phyloP scores from a whole-genome alignment of 2,113 vertebrate species.

The Myodes glareolus region DNA sequence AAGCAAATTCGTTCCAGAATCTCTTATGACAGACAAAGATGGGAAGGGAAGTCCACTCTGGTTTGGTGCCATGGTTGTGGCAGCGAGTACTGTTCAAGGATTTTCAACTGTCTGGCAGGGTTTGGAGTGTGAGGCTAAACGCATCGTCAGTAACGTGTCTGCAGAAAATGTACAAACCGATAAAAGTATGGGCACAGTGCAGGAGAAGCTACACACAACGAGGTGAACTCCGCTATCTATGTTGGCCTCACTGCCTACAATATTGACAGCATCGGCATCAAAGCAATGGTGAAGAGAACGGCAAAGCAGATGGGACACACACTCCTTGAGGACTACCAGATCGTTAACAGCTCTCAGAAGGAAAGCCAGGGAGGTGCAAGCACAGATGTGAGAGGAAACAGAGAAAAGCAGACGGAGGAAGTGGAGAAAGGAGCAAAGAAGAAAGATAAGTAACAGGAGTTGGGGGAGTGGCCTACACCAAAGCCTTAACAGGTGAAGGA shows the following conservation, averaged over 20 bases:
- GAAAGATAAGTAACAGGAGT: constrained; percentile 78
- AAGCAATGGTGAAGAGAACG: constrained; percentile 95
- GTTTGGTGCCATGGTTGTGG: constrained; percentile 97
- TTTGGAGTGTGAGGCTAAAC: constrained; percentile 94
- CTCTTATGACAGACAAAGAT: constrained; percentile 95
- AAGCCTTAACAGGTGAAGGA: constrained; percentile 60
- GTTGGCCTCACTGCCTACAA: constrained; percentile 95
- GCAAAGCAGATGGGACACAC: constrained; percentile 93
- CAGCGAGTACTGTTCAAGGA: constrained; percentile 97
- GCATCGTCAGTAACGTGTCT: constrained; percentile 94
- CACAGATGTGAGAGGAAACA: constrained; percentile 40
- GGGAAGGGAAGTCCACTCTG: constrained; percentile 94
- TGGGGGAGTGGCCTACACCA: background rate
- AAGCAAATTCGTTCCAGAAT: constrained; percentile 96
- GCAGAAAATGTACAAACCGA: constrained; percentile 94
- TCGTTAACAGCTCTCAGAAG: constrained; percentile 84
- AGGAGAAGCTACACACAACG: constrained; percentile 94
- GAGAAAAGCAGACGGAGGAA: constrained; percentile 73
- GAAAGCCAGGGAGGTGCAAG: constrained; percentile 48
- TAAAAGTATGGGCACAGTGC: constrained; percentile 95
- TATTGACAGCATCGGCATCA: constrained; percentile 95
- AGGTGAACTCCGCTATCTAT: constrained; percentile 95
- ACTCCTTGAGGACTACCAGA: constrained; percentile 94
- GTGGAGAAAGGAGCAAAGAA: background rate
- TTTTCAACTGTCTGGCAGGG: constrained; percentile 98